Percentiles rank a stretch among this genome's conserved stretches.
These are phyloP conservation scores for Amphiprion ocellaris DNA, from an alignment of 2,113 vertebrate genomes.

Conservation along the genomic window DNA sequence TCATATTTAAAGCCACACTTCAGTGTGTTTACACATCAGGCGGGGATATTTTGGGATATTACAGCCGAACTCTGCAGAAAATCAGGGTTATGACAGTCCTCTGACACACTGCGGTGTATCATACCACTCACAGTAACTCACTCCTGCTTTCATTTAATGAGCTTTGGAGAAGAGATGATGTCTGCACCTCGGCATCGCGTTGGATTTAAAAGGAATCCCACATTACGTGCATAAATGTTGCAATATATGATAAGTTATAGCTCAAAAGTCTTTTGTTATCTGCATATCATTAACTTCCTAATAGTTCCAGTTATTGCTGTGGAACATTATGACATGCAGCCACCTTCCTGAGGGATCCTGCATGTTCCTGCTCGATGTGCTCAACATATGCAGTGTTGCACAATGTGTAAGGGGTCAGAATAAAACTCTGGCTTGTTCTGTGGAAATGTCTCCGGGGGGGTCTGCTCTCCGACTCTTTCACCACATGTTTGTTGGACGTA, in stretches of 20 bases:
- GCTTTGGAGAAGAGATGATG: slow-evolving; percentile 37
- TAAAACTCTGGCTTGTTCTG: slow-evolving; percentile 37
- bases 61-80: slow-evolving; percentile 31
- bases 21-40: slow-evolving; percentile 30
- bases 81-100: slow-evolving; percentile 54
- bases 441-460: slow-evolving; percentile 31
- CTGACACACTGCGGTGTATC: neutral
- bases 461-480: neutral
- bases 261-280: slow-evolving; percentile 14
- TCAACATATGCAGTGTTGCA: slow-evolving; percentile 9
- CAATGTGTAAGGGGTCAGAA: slow-evolving; percentile 18
- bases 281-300: neutral
- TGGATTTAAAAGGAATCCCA: slow-evolving; percentile 12
- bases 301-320: neutral
- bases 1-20: slow-evolving; percentile 34
- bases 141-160: slow-evolving; percentile 38
- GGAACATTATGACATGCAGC: neutral
- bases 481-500: slow-evolving; percentile 47
- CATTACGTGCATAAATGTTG: neutral
- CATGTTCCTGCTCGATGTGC: neutral
- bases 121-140: slow-evolving; percentile 4
- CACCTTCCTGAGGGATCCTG: neutral
- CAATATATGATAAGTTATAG: neutral
- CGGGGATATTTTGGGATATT: neutral
- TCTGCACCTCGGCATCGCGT: slow-evolving; percentile 19